These are phyloP conservation scores for Acrocephalus kingi DNA, from an alignment of 2,113 vertebrate genomes.

Conservation along the genomic window DNA sequence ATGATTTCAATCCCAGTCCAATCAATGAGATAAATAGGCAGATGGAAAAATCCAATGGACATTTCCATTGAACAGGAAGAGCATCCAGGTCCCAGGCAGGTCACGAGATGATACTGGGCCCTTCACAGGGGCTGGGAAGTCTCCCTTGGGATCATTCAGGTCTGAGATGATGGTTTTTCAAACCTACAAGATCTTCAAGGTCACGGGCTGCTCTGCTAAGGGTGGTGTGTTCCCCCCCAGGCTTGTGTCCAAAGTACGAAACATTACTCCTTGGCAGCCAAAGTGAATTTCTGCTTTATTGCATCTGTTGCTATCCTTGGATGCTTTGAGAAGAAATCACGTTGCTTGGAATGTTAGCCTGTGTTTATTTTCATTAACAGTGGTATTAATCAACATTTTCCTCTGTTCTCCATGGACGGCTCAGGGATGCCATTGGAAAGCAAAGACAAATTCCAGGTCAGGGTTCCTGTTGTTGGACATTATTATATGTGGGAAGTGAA, in stretches of 20 bases:
- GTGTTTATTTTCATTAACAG: neutral
- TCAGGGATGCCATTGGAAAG: neutral
- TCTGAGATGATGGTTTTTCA: neutral
- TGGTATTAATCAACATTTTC: slow-evolving; percentile 14
- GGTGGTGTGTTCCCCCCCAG: neutral
- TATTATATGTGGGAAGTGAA: neutral
- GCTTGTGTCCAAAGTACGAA: neutral
- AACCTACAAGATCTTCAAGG: neutral
- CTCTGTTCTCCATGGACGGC: neutral
- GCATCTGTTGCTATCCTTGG: neutral
- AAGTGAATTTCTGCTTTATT: slow-evolving; percentile 15
- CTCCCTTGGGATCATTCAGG: neutral
- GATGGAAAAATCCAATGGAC: neutral
- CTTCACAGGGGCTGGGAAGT: neutral
- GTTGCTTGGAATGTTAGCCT: neutral
- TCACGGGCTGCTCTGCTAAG: neutral
- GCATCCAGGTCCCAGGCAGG: neutral
- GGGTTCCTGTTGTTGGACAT: neutral
- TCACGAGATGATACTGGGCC: neutral
- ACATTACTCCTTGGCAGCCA: neutral
- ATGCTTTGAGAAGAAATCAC: neutral
- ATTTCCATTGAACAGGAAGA: neutral
- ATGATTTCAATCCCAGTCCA: neutral
- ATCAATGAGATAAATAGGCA: neutral
- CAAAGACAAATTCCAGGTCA: neutral